phyloP scores from a whole-genome alignment of 2,888 invertebrate genomes.

The Lacanobia wlatinum region DNA sequence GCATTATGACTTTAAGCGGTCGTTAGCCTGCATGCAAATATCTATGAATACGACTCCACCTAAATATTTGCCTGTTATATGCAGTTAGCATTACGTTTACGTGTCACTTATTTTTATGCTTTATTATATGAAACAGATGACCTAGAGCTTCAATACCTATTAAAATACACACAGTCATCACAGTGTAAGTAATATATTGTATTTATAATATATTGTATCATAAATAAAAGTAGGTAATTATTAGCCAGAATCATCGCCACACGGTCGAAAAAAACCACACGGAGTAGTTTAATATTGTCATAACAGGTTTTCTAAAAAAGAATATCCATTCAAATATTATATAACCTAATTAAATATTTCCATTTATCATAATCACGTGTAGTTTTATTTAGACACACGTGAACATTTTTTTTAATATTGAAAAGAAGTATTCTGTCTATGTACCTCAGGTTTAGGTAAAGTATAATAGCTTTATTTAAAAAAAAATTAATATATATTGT shows the following conservation, averaged over 20 bases:
- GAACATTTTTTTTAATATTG: not conserved
- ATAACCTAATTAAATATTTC: not conserved
- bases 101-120: constrained; percentile 20
- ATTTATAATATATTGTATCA: too few species aligned
- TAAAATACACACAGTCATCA: too few species aligned
- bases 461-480: too few species aligned
- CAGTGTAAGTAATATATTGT: not conserved
- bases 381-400: not conserved
- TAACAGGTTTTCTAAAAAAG: not conserved
- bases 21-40: constrained; percentile 60
- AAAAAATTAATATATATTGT: too few species aligned
- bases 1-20: constrained; percentile 50
- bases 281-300: not conserved
- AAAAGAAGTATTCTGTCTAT: not conserved
- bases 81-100: constrained; percentile 1
- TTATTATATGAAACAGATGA: not conserved
- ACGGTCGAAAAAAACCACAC: not conserved
- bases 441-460: not conserved
- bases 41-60: constrained; percentile 32
- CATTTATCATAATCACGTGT: not conserved
- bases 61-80: constrained; percentile 30
- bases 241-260: not conserved
- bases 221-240: not conserved
- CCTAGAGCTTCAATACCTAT: not conserved
- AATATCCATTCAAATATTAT: not conserved